Percentiles rank a stretch among this genome's conserved stretches.
Conservation (phyloP, 1,140 invertebrate genomes). For the Nymphalis io region DNA sequence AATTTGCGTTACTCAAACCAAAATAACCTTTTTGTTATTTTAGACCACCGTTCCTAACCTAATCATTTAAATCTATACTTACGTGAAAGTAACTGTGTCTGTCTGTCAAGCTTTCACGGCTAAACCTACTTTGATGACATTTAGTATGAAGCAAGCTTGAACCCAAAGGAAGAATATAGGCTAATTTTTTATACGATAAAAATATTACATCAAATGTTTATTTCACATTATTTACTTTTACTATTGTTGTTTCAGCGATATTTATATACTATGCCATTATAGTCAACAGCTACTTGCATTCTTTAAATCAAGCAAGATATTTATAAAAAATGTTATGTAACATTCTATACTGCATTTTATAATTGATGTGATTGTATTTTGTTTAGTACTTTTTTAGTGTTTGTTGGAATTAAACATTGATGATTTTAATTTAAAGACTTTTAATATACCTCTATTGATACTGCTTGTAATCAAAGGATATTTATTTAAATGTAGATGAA, state of each 20-base stretch:
- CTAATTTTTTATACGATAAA: no score
- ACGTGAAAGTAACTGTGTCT: no score
- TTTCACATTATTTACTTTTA: not conserved
- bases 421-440: not conserved
- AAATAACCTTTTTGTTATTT: no score
- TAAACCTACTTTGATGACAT: no score
- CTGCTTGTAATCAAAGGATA: not conserved
- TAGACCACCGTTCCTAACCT: no score
- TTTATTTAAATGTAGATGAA: not conserved
- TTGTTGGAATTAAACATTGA: not conserved
- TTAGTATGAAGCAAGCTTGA: no score
- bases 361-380: not conserved
- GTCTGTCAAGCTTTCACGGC: no score
- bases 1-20: no score
- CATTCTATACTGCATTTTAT: no score
- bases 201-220: no score
- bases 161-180: no score
- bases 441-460: not conserved
- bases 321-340: conserved; percentile 4
- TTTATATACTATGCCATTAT: conserved; percentile 44
- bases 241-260: not conserved
- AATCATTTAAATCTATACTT: no score
- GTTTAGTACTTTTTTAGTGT: not conserved
- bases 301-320: conserved; percentile 38
- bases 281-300: conserved; percentile 45